A percentile compares a stretch with the other conserved stretches of the same genome.
These are phyloP conservation scores for Damaliscus lunatus DNA, from an alignment of 2,113 vertebrate species.

Conservation along the genomic window DNA sequence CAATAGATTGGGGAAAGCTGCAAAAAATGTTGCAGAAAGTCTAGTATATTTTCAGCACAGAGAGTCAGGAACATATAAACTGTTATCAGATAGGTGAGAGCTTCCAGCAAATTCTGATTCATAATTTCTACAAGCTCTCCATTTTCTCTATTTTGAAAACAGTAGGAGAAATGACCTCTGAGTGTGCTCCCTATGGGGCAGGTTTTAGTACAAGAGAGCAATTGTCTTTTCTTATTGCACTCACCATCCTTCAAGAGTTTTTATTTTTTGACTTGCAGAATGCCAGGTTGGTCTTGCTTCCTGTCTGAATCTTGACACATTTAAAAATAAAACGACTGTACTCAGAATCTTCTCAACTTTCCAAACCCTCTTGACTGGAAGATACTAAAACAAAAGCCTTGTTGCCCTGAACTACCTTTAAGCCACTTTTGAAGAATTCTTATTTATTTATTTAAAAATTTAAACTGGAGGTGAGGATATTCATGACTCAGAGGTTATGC, in stretches of 20 bases:
- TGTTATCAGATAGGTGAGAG: background rate
- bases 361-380: background rate
- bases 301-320: background rate
- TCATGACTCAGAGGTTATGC: background rate
- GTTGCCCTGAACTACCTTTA: background rate
- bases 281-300: conserved; percentile 40
- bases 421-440: background rate
- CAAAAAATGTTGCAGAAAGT: background rate
- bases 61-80: background rate
- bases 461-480: background rate
- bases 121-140: conserved; percentile 30
- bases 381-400: conserved; percentile 23
- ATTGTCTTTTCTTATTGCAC: conserved; percentile 66
- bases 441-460: background rate
- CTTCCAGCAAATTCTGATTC: conserved; percentile 44
- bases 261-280: background rate
- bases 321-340: conserved; percentile 55
- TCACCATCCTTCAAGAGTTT: background rate
- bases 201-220: conserved; percentile 53
- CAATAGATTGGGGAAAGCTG: background rate
- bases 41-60: background rate
- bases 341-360: conserved; percentile 58
- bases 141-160: conserved; percentile 63
- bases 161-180: conserved; percentile 51
- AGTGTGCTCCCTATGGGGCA: conserved; percentile 59